These are phyloP conservation scores for Meteorus cinctellus DNA, from an alignment of 2,888 invertebrate genomes.

Conservation along the genomic window DNA sequence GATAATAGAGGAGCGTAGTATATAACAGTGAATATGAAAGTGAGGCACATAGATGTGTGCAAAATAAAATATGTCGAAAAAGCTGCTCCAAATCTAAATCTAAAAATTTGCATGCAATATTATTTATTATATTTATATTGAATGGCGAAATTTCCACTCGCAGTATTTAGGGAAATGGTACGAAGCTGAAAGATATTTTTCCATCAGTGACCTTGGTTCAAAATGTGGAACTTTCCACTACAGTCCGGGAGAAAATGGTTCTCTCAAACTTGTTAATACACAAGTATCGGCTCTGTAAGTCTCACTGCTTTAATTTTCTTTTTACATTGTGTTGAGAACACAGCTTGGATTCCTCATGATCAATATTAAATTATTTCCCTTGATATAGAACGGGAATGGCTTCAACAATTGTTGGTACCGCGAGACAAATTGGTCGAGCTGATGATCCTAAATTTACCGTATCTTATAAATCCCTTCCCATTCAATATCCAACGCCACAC, in stretches of 20 bases:
- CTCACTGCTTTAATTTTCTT: conserved; percentile 33
- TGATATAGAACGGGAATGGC: conserved; percentile 76
- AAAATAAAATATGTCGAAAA: conserved; percentile 50
- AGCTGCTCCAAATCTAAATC: conserved; percentile 46
- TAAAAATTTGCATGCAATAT: not conserved
- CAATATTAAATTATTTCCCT: not conserved
- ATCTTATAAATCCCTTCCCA: conserved; percentile 79
- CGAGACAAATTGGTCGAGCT: conserved; percentile 74
- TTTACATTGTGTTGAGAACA: conserved; percentile 22
- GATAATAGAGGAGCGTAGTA: not conserved
- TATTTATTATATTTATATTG: not conserved
- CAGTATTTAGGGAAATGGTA: conserved; percentile 87
- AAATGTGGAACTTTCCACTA: conserved; percentile 85
- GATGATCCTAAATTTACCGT: conserved; percentile 79
- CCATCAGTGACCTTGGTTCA: conserved; percentile 84
- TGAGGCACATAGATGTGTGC: not conserved
- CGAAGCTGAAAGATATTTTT: conserved; percentile 84
- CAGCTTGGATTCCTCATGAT: not conserved
- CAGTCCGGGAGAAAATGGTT: conserved; percentile 73
- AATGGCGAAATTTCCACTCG: not conserved
- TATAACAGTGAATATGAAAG: conserved; percentile 1
- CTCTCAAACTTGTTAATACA: conserved; percentile 72
- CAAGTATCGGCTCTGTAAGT: conserved; percentile 74
- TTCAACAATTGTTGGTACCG: conserved; percentile 77
- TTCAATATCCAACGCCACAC: conserved; percentile 76